Evolutionary conservation across 2,797 vertebrate species (phyloP).

Genomic region (Girardinus metallicus): DNA sequence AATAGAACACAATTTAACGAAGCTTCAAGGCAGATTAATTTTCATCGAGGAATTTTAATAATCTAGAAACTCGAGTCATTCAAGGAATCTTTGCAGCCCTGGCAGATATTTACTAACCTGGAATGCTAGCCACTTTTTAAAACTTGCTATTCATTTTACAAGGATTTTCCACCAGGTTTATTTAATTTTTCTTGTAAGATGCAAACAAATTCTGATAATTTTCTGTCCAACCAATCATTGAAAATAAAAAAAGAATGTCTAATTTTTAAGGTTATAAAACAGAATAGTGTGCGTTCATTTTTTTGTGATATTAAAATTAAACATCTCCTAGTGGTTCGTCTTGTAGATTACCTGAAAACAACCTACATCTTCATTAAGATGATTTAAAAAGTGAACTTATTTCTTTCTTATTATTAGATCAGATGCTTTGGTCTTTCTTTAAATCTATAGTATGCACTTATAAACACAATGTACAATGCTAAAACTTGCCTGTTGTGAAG

Average conservation of each 20-base stretch:
- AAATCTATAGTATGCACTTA: neutral
- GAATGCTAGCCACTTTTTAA: neutral
- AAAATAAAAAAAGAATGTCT: slow-evolving; percentile 1
- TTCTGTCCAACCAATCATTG: neutral
- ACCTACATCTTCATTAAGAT: neutral
- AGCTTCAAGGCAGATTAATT: no score
- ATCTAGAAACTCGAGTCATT: no score
- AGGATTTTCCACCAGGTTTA: neutral
- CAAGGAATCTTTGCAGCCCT: no score
- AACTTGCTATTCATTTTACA: neutral
- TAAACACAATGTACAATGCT: neutral
- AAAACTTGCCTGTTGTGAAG: neutral
- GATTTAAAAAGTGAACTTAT: neutral
- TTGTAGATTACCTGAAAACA: neutral
- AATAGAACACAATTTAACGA: no score
- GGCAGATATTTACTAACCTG: neutral
- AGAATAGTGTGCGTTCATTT: neutral
- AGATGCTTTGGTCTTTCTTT: neutral
- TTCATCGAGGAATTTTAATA: no score
- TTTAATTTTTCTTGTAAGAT: neutral
- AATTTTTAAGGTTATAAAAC: neutral
- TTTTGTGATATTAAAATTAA: neutral
- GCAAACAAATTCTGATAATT: neutral
- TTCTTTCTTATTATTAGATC: neutral
- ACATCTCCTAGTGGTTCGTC: neutral